These are phyloP conservation scores for Spinus pinus DNA, from an alignment of 2,797 vertebrate species.

Conservation along the genomic window DNA sequence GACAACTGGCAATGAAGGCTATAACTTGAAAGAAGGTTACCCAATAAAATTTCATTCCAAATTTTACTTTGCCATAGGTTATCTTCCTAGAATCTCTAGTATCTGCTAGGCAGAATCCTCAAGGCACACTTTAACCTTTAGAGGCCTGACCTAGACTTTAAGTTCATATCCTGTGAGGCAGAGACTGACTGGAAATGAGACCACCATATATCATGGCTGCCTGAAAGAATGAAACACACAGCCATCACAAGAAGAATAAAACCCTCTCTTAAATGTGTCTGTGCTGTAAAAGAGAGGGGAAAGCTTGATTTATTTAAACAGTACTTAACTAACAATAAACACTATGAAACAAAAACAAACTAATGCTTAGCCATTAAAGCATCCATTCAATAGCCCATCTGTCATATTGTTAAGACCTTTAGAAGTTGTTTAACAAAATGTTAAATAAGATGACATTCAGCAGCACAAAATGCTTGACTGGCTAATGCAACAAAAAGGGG, in stretches of 20 bases:
- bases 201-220: neutral
- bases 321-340: constrained; percentile 75
- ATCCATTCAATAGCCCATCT: constrained; percentile 71
- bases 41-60: neutral
- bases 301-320: constrained; percentile 70
- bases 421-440: constrained; percentile 80
- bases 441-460: constrained; percentile 80
- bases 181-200: neutral
- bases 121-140: neutral
- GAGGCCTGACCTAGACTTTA: neutral
- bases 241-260: constrained; percentile 43
- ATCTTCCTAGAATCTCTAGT: neutral
- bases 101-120: neutral
- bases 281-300: constrained; percentile 14
- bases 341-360: constrained; percentile 70
- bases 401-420: constrained; percentile 79
- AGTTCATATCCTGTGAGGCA: neutral
- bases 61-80: neutral
- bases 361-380: constrained; percentile 69
- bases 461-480: constrained; percentile 75
- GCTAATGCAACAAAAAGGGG: constrained; percentile 71
- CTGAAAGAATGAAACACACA: constrained; percentile 24
- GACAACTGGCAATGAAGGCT: neutral
- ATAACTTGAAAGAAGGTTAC: neutral
- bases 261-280: constrained; percentile 19